Evolutionary conservation across 2,888 invertebrate species (phyloP), one percentile per base, ranked within the genome.

Genomic region (Agriotes lineatus): DNA sequence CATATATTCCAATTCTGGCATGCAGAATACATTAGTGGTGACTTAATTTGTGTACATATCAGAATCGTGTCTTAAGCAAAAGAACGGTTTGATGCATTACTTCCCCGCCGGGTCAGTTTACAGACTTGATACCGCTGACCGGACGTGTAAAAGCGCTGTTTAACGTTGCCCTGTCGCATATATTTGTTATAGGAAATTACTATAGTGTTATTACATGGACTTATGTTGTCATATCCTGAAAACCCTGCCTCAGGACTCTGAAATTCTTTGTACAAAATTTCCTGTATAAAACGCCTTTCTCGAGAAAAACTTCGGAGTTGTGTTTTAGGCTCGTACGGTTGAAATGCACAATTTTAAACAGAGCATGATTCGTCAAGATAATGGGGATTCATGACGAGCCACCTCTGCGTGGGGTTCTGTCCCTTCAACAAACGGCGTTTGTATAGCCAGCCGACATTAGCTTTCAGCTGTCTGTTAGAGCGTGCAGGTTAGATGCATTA

Each of bases 171-270:
- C 73, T 75, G 75, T 75, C 76, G 75, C 73, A 75, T 76, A 76
- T 78, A 77, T 78, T 79, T 79, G 79, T 79, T 77, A 75, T 79
- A 80, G 80, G 81, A 81, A 80, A 81, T 81, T 81, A 77, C 75
- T 73, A 77, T 73, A 74, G 59, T 48, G 45, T 58, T 62, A 37
- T 54, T 69, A 66, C 52, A 56, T 57, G 25, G 54, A 62, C 54
- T 67, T 67, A 61, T 61, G 56, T 62, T 67, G 59, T 35, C 25
- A 57, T 44, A 59, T 71, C 67, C 62, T 59, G 42, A 33, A 42
- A 42, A 16, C 14, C 42, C 42, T 3, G 14, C 16, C 16, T 18
- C 3, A 12, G 16, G 42, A 42, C 7, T 18, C 42, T 42, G 14
- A 42, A 42, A 42, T 42, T 14, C 12, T 7, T 42, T 16, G 9